Conservation (phyloP, 64 coral and sea anemone genomes). For the Acropora tenuis region DNA sequence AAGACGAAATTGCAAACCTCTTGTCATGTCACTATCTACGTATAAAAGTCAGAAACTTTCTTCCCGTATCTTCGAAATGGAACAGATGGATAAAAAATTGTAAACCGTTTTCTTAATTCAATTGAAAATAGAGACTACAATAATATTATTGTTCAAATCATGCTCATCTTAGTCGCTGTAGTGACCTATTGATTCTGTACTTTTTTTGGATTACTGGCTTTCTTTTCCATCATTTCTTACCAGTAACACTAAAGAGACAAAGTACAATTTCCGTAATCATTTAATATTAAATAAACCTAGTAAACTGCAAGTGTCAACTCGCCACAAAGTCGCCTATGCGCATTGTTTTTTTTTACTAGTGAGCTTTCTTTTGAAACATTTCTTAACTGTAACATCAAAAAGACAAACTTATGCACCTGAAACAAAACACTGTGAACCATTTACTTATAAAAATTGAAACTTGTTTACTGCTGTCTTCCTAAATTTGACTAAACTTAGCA, state of each 20-base stretch:
- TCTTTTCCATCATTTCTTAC: slow-evolving; percentile 20
- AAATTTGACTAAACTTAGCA: slow-evolving; percentile 25
- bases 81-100: slow-evolving; percentile 17
- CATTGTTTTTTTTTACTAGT: no score
- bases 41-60: slow-evolving; percentile 18
- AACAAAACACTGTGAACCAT: no score
- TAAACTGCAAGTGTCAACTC: slow-evolving; percentile 34
- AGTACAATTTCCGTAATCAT: slow-evolving; percentile 33
- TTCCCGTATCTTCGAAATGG: slow-evolving; percentile 16
- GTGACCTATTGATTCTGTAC: neutral
- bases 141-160: slow-evolving; percentile 11
- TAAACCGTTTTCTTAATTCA: slow-evolving; percentile 23
- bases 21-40: no score
- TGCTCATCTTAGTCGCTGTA: slow-evolving; percentile 19
- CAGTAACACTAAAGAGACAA: slow-evolving; percentile 24
- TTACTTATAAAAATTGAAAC: no score
- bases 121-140: slow-evolving; percentile 28
- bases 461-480: neutral
- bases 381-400: no score
- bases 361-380: no score
- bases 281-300: slow-evolving; percentile 8
- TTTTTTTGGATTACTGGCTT: slow-evolving; percentile 27
- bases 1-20: neutral
- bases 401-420: no score
- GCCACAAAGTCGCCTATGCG: slow-evolving; percentile 4